phyloP scores from a whole-genome alignment of 2,888 invertebrate genomes.

The Lutraria lutraria region DNA sequence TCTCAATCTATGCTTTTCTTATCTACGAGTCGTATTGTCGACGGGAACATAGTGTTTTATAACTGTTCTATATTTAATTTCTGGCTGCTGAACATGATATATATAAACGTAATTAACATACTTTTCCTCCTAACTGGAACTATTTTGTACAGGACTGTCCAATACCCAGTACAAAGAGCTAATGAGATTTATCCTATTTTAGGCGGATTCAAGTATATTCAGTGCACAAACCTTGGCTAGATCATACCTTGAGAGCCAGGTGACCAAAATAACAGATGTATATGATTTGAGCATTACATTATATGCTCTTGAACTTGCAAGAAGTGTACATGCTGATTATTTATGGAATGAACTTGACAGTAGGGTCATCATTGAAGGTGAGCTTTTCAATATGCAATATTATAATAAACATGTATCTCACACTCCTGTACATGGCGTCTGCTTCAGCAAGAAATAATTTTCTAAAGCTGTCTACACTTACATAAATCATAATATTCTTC shows the following conservation, averaged over 20 bases:
- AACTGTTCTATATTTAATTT: too few species aligned
- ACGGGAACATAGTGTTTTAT: too few species aligned
- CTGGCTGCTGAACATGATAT: too few species aligned
- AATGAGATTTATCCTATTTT: not conserved
- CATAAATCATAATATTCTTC: too few species aligned
- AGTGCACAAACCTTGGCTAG: slow-evolving; percentile 73
- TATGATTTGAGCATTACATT: slow-evolving; percentile 82
- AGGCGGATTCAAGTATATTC: slow-evolving; percentile 51
- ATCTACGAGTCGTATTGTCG: too few species aligned
- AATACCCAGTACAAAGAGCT: not conserved
- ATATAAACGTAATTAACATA: too few species aligned
- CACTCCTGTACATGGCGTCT: too few species aligned
- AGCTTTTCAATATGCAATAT: not conserved
- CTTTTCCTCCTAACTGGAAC: too few species aligned
- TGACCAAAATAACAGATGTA: slow-evolving; percentile 72
- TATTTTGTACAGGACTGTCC: not conserved
- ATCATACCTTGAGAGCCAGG: slow-evolving; percentile 83
- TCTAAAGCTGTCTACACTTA: too few species aligned
- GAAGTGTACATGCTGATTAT: slow-evolving; percentile 67
- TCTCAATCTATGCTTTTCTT: too few species aligned
- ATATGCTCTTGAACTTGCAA: slow-evolving; percentile 79
- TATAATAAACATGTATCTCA: too few species aligned
- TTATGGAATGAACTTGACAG: slow-evolving; percentile 69
- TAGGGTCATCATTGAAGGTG: slow-evolving; percentile 70
- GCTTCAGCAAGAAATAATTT: too few species aligned